phyloP scores from a whole-genome alignment of 2,888 invertebrate genomes.

The Melinopterus prodromus region DNA sequence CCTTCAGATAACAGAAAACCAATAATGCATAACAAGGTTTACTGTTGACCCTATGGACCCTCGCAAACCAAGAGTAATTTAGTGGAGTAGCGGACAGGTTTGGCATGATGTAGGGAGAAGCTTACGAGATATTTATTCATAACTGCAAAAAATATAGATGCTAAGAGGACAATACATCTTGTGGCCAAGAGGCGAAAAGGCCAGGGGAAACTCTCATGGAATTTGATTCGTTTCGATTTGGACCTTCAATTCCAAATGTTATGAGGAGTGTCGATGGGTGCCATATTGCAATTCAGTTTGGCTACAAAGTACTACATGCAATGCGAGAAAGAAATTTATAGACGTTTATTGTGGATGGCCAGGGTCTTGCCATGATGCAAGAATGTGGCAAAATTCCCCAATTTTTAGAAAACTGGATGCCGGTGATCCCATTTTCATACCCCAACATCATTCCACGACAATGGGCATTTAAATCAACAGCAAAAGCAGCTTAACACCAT shows the following conservation, averaged over 20 bases:
- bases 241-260: constrained; percentile 19
- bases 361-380: constrained; percentile 22
- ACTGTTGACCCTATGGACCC: constrained; percentile 18
- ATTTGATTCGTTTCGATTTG: constrained; percentile 9
- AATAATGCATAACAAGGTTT: constrained; percentile 6
- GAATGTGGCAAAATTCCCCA: constrained; percentile 27
- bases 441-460: constrained; percentile 10
- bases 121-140: constrained; percentile 20
- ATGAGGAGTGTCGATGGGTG: constrained; percentile 16
- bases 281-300: constrained; percentile 14
- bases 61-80: constrained; percentile 17
- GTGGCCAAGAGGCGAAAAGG: constrained; percentile 11
- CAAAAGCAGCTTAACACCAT: constrained; percentile 15
- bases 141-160: not conserved
- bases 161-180: constrained; percentile 9
- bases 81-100: constrained; percentile 18
- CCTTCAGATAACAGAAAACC: not conserved
- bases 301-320: constrained; percentile 24
- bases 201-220: not conserved
- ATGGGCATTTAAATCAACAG: constrained; percentile 18
- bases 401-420: not conserved
- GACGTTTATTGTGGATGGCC: constrained; percentile 23
- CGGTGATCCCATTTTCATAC: not conserved
- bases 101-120: constrained; percentile 12
- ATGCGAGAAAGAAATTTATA: constrained; percentile 17